A percentile compares a stretch with the other conserved stretches of the same genome.
phyloP scores from a whole-genome alignment of 2,888 invertebrate genomes.

The Lepidocyrtoides sp. region DNA sequence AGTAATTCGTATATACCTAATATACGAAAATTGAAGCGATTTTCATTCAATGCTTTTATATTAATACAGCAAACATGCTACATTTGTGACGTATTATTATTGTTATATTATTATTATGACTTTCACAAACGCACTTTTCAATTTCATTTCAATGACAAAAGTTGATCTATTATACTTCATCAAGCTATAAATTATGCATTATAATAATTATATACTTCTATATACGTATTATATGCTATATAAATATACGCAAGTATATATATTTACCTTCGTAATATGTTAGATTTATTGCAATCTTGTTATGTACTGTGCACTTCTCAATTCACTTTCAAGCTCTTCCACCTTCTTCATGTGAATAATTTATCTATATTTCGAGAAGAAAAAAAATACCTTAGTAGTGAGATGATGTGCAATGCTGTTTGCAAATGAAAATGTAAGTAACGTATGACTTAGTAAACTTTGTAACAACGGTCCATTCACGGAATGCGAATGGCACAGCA shows the following conservation, averaged over 20 bases:
- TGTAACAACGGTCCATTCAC: background rate
- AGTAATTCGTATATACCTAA: background rate
- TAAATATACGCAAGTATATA: no score
- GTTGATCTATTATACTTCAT: background rate
- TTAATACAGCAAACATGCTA: background rate
- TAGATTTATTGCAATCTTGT: background rate
- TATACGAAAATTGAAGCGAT: background rate
- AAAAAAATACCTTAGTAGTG: background rate
- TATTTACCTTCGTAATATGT: no score
- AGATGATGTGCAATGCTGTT: conserved; percentile 20
- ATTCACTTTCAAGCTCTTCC: conserved; percentile 7
- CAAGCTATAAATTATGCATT: background rate
- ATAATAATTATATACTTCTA: background rate
- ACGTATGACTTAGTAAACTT: background rate
- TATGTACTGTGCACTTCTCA: background rate
- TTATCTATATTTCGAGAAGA: conserved; percentile 14
- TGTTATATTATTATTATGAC: background rate
- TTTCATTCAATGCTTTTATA: background rate
- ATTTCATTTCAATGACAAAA: conserved; percentile 19
- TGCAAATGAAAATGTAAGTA: background rate
- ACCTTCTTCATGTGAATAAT: conserved; percentile 23
- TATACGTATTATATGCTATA: background rate
- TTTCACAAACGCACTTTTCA: conserved; percentile 13
- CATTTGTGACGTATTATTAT: background rate
- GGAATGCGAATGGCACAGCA: background rate